Base-by-base conservation (phyloP, 2,113 vertebrate species). In the Callipepla squamata region DNA sequence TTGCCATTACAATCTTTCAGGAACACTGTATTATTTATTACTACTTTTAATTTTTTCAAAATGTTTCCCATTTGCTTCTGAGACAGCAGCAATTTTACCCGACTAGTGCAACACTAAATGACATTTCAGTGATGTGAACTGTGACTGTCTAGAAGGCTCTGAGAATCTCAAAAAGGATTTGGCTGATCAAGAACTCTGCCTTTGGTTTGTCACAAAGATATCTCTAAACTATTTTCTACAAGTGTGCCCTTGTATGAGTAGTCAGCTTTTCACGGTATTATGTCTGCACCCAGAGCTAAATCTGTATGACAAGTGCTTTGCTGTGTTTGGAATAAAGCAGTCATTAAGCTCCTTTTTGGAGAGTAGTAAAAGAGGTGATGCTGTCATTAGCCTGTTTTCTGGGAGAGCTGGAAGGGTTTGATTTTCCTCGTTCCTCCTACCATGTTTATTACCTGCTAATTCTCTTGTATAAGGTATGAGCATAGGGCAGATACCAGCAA, bases 381-480 rank as follows among this genome's bases (percentile, higher is more conserved):
- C 28, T 55, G 55, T 48, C 55, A 26, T 81, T 47, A 72, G 13
- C 13, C 0, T 0, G 51, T 68, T 73, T 67, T 59, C 47, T 40
- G 17, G 13, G 51, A 75, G 51, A 67, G 25, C 10, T 11, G 0
- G 0, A 20, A 77, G 28, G 9, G 19, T 4, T 18, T 48, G 66
- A 45, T 1, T 5, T 8, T 22, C 1, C 1, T 0, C 1, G 11
- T 3, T 70, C 38, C 15, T 93, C 25, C 51, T 72, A 7, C 19
- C 13, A 0, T 23, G 28, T 51, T 53, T 78, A 5, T 58, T 48
- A 28, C 9, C 18, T 76, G 11, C 14, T 69, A 4, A 62, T 69
- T 20, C 55, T 55, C 2, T 80, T 0, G 0, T 22, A 38, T 1
- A 21, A 77, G 15, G 21, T 21, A 11, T 0, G 4, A 65, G 3